Evolutionary conservation across 2,888 invertebrate genomes (phyloP).

Genomic region (Thereva nobilitata): DNA sequence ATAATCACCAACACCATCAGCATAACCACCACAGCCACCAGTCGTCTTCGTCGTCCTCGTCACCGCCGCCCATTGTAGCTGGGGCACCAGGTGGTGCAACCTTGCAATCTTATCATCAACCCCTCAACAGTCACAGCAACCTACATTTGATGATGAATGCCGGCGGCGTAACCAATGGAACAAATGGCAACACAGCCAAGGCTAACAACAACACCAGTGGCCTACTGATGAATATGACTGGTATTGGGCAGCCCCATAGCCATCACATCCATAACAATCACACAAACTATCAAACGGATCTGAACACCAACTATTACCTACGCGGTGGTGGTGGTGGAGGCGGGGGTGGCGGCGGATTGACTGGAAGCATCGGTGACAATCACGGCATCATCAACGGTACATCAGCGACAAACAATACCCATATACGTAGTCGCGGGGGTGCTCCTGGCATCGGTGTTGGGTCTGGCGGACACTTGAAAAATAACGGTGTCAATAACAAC

Average conservation of each 20-base stretch:
- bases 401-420: constrained; percentile 24
- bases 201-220: constrained; percentile 23
- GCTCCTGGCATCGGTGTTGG: constrained; percentile 22
- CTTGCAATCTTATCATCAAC: constrained; percentile 34
- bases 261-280: constrained; percentile 43
- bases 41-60: constrained; percentile 50
- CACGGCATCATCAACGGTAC: constrained; percentile 35
- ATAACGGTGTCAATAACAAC: constrained; percentile 52
- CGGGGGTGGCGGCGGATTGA: constrained; percentile 36
- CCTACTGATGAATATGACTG: constrained; percentile 22
- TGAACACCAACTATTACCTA: constrained; percentile 43
- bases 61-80: constrained; percentile 51
- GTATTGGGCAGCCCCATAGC: constrained; percentile 37
- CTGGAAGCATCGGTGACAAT: constrained; percentile 35
- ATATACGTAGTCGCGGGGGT: constrained; percentile 21
- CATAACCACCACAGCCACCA: constrained; percentile 47
- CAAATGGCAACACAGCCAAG: constrained; percentile 6
- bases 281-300: constrained; percentile 42
- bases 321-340: constrained; percentile 37
- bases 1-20: constrained; percentile 60
- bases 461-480: constrained; percentile 47
- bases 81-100: constrained; percentile 48
- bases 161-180: constrained; percentile 33
- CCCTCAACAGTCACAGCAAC: constrained; percentile 36
- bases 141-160: constrained; percentile 40